Conservation (phyloP, 1,140 invertebrate species). For the Drosophila aff. region DNA sequence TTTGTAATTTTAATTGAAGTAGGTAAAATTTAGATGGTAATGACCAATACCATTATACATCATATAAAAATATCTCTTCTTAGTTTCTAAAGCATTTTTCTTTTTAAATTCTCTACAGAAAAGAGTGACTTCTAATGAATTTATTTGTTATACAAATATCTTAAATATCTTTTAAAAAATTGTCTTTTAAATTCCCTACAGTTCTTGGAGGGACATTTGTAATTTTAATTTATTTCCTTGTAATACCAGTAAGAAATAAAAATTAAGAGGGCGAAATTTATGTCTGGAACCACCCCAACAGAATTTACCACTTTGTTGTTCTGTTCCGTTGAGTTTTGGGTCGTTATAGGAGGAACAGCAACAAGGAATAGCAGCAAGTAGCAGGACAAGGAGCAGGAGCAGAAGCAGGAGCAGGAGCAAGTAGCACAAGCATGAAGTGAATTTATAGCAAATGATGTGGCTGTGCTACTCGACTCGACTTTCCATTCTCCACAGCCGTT, state of each 20-base stretch:
- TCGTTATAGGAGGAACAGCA: conserved; percentile 33
- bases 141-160: too few relatives aligned
- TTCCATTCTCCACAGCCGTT: conserved; percentile 11
- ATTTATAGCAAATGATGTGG: conserved; percentile 80
- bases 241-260: conserved; percentile 9
- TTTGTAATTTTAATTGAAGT: not conserved
- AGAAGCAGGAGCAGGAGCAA: not conserved
- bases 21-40: too few relatives aligned
- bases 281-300: conserved; percentile 35
- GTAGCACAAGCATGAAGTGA: conserved; percentile 46
- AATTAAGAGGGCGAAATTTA: conserved; percentile 24
- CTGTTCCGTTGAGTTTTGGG: conserved; percentile 36
- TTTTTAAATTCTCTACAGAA: too few relatives aligned
- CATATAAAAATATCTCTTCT: too few relatives aligned
- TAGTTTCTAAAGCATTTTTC: too few relatives aligned
- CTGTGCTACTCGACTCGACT: conserved; percentile 22
- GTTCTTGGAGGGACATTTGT: not conserved
- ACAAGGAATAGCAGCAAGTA: not conserved
- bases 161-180: not conserved
- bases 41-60: too few relatives aligned
- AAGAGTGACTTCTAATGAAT: too few relatives aligned
- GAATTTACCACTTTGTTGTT: conserved; percentile 41
- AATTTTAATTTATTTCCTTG: conserved; percentile 1
- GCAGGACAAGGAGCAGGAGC: not conserved
- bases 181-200: not conserved